phyloP scores from a whole-genome alignment of 30 jellyfish, hydroid and myxozoan genomes.

The Nemopilema nomurai region DNA sequence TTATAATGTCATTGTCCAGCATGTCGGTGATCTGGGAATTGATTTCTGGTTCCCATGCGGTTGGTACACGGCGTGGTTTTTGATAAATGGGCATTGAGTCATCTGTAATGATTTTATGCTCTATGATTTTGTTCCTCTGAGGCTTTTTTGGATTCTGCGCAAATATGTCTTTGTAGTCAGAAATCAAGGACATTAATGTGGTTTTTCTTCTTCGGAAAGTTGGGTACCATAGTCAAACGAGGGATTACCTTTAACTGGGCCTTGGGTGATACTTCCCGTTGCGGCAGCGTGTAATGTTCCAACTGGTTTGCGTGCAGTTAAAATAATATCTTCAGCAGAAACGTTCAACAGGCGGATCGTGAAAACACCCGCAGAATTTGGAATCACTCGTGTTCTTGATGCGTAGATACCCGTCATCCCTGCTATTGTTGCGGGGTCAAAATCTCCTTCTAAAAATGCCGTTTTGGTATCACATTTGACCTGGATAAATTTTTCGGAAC shows the following conservation, averaged over 20 bases:
- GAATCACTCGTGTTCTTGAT: slow-evolving; percentile 40
- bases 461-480: slow-evolving; percentile 31
- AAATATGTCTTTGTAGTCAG: slow-evolving; percentile 50
- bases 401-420: slow-evolving; percentile 32
- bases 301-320: slow-evolving; percentile 52
- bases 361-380: slow-evolving; percentile 22
- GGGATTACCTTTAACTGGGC: slow-evolving; percentile 10
- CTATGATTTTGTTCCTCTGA: background rate
- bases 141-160: slow-evolving; percentile 28
- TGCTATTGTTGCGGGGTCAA: slow-evolving; percentile 30
- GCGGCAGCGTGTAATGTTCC: slow-evolving; percentile 49
- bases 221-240: slow-evolving; percentile 32
- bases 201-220: slow-evolving; percentile 24
- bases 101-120: slow-evolving; percentile 17
- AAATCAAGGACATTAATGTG: slow-evolving; percentile 27
- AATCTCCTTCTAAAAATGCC: slow-evolving; percentile 49
- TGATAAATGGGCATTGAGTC: slow-evolving; percentile 25
- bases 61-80: slow-evolving; percentile 41
- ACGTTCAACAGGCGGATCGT: slow-evolving; percentile 36
- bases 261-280: slow-evolving; percentile 35
- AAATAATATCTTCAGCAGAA: slow-evolving; percentile 35
- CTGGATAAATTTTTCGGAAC: slow-evolving; percentile 30
- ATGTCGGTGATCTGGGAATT: slow-evolving; percentile 23
- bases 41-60: slow-evolving; percentile 31
- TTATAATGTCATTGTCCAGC: slow-evolving; percentile 45